Base-by-base conservation (phyloP, 2,797 vertebrate species). In the Myotis planiceps region DNA sequence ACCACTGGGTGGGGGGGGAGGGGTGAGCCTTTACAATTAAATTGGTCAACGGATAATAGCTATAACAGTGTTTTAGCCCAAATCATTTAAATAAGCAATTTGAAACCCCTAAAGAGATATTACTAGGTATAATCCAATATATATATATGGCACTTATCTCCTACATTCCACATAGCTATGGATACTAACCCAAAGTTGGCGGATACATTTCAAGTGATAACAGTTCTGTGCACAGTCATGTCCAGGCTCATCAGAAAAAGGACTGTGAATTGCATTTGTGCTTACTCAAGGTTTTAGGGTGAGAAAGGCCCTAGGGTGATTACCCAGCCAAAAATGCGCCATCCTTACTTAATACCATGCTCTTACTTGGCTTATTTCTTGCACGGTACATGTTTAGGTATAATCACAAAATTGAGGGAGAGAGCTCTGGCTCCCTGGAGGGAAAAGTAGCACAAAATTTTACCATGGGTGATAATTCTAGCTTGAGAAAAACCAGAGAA, bases 11-110 rank as follows among this genome's bases (percentile, higher is more conserved):
- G 58, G 8, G 90, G 9, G 37, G 37, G 37, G 37, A 34, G 58
- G 45, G 1, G 1, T 2, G 89, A 76, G 14, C 34, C 34, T 92
- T 95, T 87, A 71, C 74, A 75, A 53, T 90, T 96, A 63, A 58
- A 47, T 32, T 4, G 14, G 34, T 51, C 42, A 85, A 76, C 15
- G 63, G 79, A 32, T 69, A 89, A 84, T 66, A 71, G 21, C 42
- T 9, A 60, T 29, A 88, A 21, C 9, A 91, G 21, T 83, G 19
- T 60, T 80, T 94, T 55, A 80, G 21, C 5, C 27, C 27, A 80
- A 93, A 49, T 76, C 32, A 82, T 82, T 74, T 58, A 79, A 83
- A 85, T 60, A 83, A 92, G 66, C 27, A 87, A 55, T 42, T 93
- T 14, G 68, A 81, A 90, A 34, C 0, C 9, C 16, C 14, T 85